Evolutionary conservation across 1,140 invertebrate genomes (phyloP).

Genomic region (Asbolus verrucosus): DNA sequence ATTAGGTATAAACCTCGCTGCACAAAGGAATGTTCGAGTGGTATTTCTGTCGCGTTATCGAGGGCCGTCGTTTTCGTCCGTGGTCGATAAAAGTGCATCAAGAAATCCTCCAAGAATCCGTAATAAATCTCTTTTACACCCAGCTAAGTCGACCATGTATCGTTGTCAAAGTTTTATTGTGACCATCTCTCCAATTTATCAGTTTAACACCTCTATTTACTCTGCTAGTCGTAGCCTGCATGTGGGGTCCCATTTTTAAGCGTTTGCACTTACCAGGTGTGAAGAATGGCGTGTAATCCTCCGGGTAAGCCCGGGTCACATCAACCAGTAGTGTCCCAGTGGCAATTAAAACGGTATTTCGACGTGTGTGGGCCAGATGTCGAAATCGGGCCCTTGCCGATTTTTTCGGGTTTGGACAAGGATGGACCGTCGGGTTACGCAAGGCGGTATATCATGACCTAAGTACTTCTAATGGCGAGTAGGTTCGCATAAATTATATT

Average conservation of each 20-base stretch:
- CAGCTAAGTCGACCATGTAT: slow-evolving; percentile 35
- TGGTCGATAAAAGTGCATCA: slow-evolving; percentile 31
- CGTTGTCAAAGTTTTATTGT: slow-evolving; percentile 39
- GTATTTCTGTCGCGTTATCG: background rate
- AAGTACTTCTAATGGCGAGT: slow-evolving; percentile 43
- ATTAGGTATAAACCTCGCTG: too few relatives aligned
- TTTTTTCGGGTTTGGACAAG: too few relatives aligned
- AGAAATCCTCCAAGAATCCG: slow-evolving; percentile 26
- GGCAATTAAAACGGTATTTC: slow-evolving; percentile 17
- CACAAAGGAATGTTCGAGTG: background rate
- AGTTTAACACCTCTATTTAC: slow-evolving; percentile 46
- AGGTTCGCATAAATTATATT: slow-evolving; percentile 40
- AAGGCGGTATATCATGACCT: slow-evolving; percentile 19
- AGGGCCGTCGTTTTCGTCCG: background rate
- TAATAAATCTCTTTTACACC: slow-evolving; percentile 38
- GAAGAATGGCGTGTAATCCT: slow-evolving; percentile 34
- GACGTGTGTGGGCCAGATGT: slow-evolving; percentile 25
- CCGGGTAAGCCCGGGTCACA: background rate
- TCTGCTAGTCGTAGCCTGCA: slow-evolving; percentile 18
- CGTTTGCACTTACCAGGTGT: slow-evolving; percentile 37
- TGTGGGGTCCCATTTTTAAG: slow-evolving; percentile 39
- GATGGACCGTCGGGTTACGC: too few relatives aligned
- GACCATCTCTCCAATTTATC: slow-evolving; percentile 42
- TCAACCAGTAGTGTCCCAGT: background rate
- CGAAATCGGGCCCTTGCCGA: too few relatives aligned